Evolutionary conservation across 2,888 invertebrate genomes (phyloP).

Genomic region (Ochropleura plecta): DNA sequence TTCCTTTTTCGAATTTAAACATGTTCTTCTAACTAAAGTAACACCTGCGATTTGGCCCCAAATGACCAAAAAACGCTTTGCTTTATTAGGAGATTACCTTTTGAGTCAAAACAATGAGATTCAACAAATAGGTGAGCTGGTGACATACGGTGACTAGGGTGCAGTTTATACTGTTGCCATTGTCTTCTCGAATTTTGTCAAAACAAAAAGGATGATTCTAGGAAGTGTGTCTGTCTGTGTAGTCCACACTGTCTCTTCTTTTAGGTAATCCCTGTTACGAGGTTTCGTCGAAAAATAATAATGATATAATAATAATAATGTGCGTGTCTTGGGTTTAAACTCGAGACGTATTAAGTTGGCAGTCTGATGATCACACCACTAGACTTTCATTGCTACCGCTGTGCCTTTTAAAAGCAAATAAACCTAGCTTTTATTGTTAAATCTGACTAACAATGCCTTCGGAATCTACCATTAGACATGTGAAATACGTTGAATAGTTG

Average conservation of each 20-base stretch:
- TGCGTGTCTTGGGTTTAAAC: too few relatives aligned
- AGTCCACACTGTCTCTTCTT: neutral
- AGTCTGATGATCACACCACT: too few relatives aligned
- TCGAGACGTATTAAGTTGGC: too few relatives aligned
- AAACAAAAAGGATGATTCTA: neutral
- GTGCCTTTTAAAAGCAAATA: neutral
- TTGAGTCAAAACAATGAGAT: slow-evolving; percentile 41
- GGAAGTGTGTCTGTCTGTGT: neutral
- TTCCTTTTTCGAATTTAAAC: neutral
- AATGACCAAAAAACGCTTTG: slow-evolving; percentile 22
- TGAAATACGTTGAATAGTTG: slow-evolving; percentile 32
- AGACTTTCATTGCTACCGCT: too few relatives aligned
- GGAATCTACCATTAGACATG: slow-evolving; percentile 7
- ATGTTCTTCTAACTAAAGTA: neutral
- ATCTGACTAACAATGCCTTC: neutral
- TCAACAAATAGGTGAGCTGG: slow-evolving; percentile 28
- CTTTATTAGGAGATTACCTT: slow-evolving; percentile 32
- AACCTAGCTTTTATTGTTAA: slow-evolving; percentile 3
- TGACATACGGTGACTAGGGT: neutral
- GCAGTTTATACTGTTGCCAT: slow-evolving; percentile 16
- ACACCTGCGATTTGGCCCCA: neutral
- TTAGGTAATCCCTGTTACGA: neutral
- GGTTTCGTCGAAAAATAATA: neutral
- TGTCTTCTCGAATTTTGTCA: slow-evolving; percentile 1
- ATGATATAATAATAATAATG: too few relatives aligned